Base-by-base conservation (phyloP, 2,113 vertebrate species). In the Cygnus buccinator region DNA sequence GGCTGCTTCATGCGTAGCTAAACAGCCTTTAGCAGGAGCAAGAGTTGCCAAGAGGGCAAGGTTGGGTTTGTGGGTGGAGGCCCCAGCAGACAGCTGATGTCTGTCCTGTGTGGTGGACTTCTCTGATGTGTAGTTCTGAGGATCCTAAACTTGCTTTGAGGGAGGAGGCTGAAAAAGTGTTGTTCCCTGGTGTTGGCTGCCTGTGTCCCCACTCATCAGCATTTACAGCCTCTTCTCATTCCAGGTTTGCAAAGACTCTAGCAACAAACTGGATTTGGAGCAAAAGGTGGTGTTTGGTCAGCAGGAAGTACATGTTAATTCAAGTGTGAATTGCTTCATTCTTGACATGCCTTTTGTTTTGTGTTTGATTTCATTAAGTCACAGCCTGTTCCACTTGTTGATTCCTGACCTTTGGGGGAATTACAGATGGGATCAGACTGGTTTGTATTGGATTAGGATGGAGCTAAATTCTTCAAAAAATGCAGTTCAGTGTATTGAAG, bases 1-100 rank as follows among this genome's bases (percentile, higher is more conserved):
- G 1, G 4, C 31, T 76, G 28, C 29, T 65, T 58, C 0, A 0
- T 17, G 43, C 16, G 23, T 13, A 31, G 31, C 3, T 48, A 55
- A 44, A 41, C 25, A 70, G 43, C 39, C 57, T 55, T 14, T 39
- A 29, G 29, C 41, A 48, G 77, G 57, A 84, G 35, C 68, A 52
- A 80, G 58, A 67, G 52, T 52, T 72, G 63, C 39, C 35, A 54
- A 57, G 52, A 29, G 17, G 41, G 3, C 16, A 31, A 28, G 31
- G 39, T 7, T 65, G 46, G 20, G 14, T 61, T 84, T 84, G 2
- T 63, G 15, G 39, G 26, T 52, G 13, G 43, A 84, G 31, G 26
- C 44, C 28, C 9, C 44, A 54, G 28, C 8, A 71, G 10, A 11
- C 43, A 74, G 13, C 11, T 8, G 2, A 14, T 48, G 18, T 46